Evolutionary conservation across 2,888 invertebrate genomes (phyloP).

Genomic region (Bombylius discolor): DNA sequence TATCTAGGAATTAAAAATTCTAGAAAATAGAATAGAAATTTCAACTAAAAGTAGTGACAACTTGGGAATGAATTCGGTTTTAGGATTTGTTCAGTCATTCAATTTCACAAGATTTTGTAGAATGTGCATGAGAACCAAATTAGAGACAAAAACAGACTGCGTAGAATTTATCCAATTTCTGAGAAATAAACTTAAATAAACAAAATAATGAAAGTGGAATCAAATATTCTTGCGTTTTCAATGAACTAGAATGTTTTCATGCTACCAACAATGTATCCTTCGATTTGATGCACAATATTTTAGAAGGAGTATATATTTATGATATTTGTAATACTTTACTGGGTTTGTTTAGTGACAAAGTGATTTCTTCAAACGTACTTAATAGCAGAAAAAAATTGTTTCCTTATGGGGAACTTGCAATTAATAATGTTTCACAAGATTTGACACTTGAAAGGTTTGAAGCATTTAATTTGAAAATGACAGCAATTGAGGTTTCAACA

Average conservation of each 20-base stretch:
- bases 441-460: too few relatives aligned
- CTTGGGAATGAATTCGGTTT: conserved; percentile 15
- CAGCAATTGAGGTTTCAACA: too few relatives aligned
- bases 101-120: conserved; percentile 12
- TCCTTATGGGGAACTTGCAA: conserved; percentile 10
- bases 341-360: conserved; percentile 9
- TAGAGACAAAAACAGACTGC: conserved; percentile 5
- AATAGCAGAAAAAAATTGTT: conserved; percentile 12
- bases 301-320: conserved; percentile 12
- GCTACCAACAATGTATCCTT: conserved; percentile 11
- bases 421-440: conserved; percentile 4
- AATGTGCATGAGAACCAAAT: conserved; percentile 7
- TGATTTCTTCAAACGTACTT: conserved; percentile 7
- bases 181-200: conserved; percentile 8
- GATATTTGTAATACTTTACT: conserved; percentile 11
- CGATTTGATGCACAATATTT: conserved; percentile 8
- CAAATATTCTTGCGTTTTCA: conserved; percentile 3
- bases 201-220: conserved; percentile 10
- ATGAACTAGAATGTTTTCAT: conserved; percentile 7
- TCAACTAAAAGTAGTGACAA: conserved; percentile 14
- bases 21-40: conserved; percentile 14
- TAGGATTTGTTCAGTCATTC: conserved; percentile 13
- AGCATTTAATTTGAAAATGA: too few relatives aligned
- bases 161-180: conserved; percentile 2
- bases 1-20: conserved; percentile 12